Evolutionary conservation across 2,888 invertebrate species (phyloP).

Genomic region (Halocaridina rubra): DNA sequence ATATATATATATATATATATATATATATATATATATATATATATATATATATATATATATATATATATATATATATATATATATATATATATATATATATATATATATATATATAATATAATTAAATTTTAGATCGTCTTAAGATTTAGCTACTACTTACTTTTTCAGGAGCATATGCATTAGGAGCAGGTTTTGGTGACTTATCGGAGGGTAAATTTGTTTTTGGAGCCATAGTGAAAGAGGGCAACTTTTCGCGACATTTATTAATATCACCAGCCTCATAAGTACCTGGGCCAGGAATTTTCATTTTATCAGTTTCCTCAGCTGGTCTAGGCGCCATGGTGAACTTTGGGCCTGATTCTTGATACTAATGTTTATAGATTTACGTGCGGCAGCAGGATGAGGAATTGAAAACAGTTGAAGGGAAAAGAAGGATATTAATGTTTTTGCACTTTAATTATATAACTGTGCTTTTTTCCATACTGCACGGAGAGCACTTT

Average conservation of each 20-base stretch:
- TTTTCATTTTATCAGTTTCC: conserved; percentile 35
- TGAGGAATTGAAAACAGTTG: neutral
- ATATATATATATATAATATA: too few species aligned
- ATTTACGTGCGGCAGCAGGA: too few species aligned
- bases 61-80: too few species aligned
- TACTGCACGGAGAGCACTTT: too few species aligned
- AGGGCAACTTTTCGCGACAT: conserved; percentile 45
- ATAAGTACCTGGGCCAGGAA: conserved; percentile 60
- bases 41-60: neutral
- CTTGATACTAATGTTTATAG: conserved; percentile 39
- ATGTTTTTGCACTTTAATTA: too few species aligned
- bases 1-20: too few species aligned
- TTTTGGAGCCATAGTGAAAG: conserved; percentile 58
- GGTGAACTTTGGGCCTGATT: conserved; percentile 41
- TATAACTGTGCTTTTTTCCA: too few species aligned
- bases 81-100: too few species aligned
- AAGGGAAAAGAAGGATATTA: too few species aligned
- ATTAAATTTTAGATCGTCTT: too few species aligned
- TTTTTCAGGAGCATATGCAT: conserved; percentile 58
- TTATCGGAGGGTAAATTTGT: conserved; percentile 54
- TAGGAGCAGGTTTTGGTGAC: conserved; percentile 56
- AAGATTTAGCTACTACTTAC: too few species aligned
- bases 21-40: too few species aligned
- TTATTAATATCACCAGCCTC: conserved; percentile 44
- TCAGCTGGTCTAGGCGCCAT: conserved; percentile 40